Percentiles rank a stretch among this genome's conserved stretches.
Evolutionary conservation across 23 tunicate genomes (phyloP).

Genomic region (Halocynthia aurantium): DNA sequence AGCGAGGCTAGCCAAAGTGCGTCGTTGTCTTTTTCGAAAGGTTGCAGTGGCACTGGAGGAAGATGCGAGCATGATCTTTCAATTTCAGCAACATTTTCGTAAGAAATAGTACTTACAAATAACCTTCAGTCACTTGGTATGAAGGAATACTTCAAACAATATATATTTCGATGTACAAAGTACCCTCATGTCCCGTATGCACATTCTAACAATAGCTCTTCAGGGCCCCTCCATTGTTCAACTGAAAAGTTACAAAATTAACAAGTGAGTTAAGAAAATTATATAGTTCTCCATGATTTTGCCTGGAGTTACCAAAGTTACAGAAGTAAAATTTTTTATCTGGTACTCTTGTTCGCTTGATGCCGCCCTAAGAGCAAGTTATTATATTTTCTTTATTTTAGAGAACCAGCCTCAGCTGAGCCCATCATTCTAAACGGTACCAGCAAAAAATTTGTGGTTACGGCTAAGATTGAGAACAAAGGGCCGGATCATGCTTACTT

Average conservation of each 20-base stretch:
- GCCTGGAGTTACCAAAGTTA: no score
- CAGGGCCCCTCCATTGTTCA: no score
- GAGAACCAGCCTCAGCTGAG: conserved; percentile 3
- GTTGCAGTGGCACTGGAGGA: conserved; percentile 25
- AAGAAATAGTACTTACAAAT: not conserved
- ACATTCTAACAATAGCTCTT: no score
- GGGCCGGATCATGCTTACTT: conserved; percentile 44
- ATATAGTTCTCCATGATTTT: no score
- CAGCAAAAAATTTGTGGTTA: not conserved
- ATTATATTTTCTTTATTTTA: not conserved
- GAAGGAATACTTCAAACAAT: no score
- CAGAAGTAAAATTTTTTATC: no score
- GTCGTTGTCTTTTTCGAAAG: conserved; percentile 19
- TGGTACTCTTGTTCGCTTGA: not conserved
- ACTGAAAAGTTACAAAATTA: no score
- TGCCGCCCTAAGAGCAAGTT: not conserved
- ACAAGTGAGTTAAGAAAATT: no score
- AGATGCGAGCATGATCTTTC: conserved; percentile 28
- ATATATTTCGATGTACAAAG: no score
- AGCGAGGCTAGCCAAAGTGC: conserved; percentile 1
- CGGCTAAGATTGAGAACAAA: conserved; percentile 6
- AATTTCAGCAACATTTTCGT: conserved; percentile 28
- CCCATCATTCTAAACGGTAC: conserved; percentile 2
- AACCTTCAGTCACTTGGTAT: no score
- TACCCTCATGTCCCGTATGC: no score